A percentile compares a stretch with the other conserved stretches of the same genome.
These are phyloP conservation scores for Silurus lanzhouensis DNA, from an alignment of 2,797 vertebrate species.

Conservation along the genomic window DNA sequence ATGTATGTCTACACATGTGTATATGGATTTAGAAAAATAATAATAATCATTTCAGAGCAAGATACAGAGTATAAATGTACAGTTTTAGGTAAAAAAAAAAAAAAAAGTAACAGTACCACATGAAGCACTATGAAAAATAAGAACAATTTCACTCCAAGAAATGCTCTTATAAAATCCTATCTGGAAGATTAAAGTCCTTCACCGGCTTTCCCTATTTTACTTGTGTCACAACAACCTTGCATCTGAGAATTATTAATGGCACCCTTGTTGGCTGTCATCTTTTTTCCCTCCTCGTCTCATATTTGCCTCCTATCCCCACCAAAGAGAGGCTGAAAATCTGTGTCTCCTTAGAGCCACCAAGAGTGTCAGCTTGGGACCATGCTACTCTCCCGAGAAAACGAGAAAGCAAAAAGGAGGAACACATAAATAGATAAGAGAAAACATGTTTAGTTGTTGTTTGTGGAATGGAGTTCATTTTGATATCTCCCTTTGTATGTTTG, in stretches of 20 bases:
- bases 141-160: constrained; percentile 53
- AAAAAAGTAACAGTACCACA: neutral
- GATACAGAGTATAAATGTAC: neutral
- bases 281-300: constrained; percentile 61
- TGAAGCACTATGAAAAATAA: constrained; percentile 27
- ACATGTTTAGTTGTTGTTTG: constrained; percentile 32
- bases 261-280: constrained; percentile 76
- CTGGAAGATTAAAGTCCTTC: constrained; percentile 73
- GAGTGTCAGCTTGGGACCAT: constrained; percentile 15
- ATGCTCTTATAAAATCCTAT: constrained; percentile 73
- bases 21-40: too few species aligned
- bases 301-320: constrained; percentile 53
- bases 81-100: neutral
- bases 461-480: constrained; percentile 42
- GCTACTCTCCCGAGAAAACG: neutral
- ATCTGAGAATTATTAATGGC: constrained; percentile 79
- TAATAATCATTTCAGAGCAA: neutral
- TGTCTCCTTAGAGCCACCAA: constrained; percentile 55
- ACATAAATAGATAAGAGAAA: constrained; percentile 22
- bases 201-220: constrained; percentile 73
- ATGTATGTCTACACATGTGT: too few species aligned
- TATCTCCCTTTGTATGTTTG: constrained; percentile 35
- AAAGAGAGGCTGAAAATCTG: constrained; percentile 56
- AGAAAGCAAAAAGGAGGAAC: constrained; percentile 54
- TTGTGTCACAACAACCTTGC: constrained; percentile 75